Conservation (phyloP, 2,888 invertebrate genomes). For the Torymus auratus region DNA sequence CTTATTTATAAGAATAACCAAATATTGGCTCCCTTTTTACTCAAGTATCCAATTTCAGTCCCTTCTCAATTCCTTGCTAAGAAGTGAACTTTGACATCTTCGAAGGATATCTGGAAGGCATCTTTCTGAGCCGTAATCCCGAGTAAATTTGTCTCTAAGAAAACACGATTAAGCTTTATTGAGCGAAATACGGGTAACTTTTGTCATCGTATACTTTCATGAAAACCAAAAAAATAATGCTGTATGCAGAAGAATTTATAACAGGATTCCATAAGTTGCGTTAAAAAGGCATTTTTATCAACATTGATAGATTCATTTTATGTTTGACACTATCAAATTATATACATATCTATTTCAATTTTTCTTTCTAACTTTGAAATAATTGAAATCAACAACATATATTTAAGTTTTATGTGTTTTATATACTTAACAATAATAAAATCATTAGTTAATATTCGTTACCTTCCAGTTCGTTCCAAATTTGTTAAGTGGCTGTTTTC, state of each 20-base stretch:
- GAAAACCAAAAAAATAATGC: constrained; percentile 35
- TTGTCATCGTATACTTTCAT: not conserved
- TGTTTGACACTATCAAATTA: too few relatives aligned
- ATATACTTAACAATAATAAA: too few relatives aligned
- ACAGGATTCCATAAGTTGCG: too few relatives aligned
- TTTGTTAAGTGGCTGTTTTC: too few relatives aligned
- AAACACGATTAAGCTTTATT: constrained; percentile 42
- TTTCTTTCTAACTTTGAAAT: too few relatives aligned
- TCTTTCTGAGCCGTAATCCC: not conserved
- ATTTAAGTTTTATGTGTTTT: too few relatives aligned
- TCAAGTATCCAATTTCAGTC: constrained; percentile 31
- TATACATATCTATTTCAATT: too few relatives aligned
- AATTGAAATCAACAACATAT: too few relatives aligned
- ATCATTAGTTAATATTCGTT: too few relatives aligned
- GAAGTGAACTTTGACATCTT: constrained; percentile 24
- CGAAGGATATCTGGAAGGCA: constrained; percentile 16
- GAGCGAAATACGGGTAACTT: constrained; percentile 28
- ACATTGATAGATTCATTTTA: not conserved
- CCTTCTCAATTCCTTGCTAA: not conserved
- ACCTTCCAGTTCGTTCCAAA: too few relatives aligned
- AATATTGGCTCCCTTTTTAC: too few relatives aligned
- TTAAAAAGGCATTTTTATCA: not conserved
- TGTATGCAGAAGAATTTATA: constrained; percentile 14
- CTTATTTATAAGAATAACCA: too few relatives aligned
- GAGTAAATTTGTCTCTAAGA: constrained; percentile 32